These are phyloP conservation scores for Chlorops oryzae DNA, from an alignment of 1,140 invertebrate species.

Conservation along the genomic window DNA sequence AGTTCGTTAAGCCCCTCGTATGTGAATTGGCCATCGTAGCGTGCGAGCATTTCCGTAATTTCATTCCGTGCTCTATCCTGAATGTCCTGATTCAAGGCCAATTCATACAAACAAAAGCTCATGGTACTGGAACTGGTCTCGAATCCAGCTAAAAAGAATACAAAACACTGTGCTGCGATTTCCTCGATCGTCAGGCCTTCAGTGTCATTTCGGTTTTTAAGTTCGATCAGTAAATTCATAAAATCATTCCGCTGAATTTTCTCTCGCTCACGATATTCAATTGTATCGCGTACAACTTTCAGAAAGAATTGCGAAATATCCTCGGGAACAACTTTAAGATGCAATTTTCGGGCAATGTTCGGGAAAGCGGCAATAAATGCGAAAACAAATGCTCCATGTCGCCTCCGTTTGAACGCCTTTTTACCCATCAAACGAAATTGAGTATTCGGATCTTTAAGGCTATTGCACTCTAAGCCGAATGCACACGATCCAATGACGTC, in stretches of 20 bases:
- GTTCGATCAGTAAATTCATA: slow-evolving; percentile 10
- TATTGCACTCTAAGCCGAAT: slow-evolving; percentile 56
- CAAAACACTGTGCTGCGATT: slow-evolving; percentile 52
- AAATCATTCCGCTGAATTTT: slow-evolving; percentile 38
- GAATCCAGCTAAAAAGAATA: slow-evolving; percentile 60
- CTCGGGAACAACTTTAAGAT: slow-evolving; percentile 37
- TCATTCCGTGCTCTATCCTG: slow-evolving; percentile 51
- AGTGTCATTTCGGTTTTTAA: slow-evolving; percentile 25
- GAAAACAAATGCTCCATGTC: slow-evolving; percentile 18
- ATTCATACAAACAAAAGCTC: slow-evolving; percentile 49
- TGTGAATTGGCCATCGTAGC: slow-evolving; percentile 50
- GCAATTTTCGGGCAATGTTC: slow-evolving; percentile 16
- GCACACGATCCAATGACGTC: slow-evolving; percentile 57
- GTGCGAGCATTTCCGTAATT: slow-evolving; percentile 46
- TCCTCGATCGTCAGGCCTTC: slow-evolving; percentile 25
- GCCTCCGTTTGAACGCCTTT: slow-evolving; percentile 23
- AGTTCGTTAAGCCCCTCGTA: slow-evolving; percentile 55
- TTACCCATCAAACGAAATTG: slow-evolving; percentile 48
- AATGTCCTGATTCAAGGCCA: slow-evolving; percentile 48
- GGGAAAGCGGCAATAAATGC: slow-evolving; percentile 24
- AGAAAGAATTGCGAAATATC: slow-evolving; percentile 50
- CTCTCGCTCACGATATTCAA: slow-evolving; percentile 50
- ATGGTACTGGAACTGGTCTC: slow-evolving; percentile 50
- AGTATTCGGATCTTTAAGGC: slow-evolving; percentile 50
- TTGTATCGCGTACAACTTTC: slow-evolving; percentile 45